Evolutionary conservation across 2,797 vertebrate genomes (phyloP), one percentile per base, ranked within the genome.

Genomic region (Schizopygopsis malacanthus): DNA sequence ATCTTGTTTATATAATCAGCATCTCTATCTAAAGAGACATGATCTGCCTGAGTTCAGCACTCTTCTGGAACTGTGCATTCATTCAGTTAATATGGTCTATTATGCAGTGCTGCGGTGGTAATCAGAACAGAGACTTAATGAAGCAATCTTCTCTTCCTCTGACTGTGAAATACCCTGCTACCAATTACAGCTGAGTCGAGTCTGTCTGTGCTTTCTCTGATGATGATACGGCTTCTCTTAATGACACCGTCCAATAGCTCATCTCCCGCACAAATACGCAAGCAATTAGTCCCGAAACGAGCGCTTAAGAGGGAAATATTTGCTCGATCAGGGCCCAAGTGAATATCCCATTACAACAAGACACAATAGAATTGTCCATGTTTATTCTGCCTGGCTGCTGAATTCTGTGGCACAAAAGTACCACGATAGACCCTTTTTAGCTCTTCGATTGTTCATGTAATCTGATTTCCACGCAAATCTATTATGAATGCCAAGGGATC

Each of bases 91-190:
- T 88, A 94, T 92, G 89, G 88, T 87, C 90, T 85, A 90, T 93
- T 92, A 91, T 89, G 92, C 91, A 73, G 90, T 9, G 82, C 47
- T 87, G 90, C 85, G 82, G 92, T 81, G 85, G 92, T 92, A 92
- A 94, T 94, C 93, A 91, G 91, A 93, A 90, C 89, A 92, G 92
- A 91, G 93, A 93, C 92, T 93, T 94, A 95, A 96, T 95, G 94
- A 95, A 94, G 93, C 94, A 95, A 95, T 95, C 93, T 92, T 87
- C 90, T 87, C 86, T 86, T 90, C 88, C 90, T 79, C 92, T 89
- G 89, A 93, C 92, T 91, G 89, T 92, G 93, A 95, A 94, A 93
- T 88, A 94, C 89, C 91, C 92, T 79, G 89, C 87, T 90, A 93
- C 92, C 94, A 94, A 96, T 95, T 95, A 94, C 89, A 72, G 87